These are phyloP conservation scores for Brachyhypopomus gauderio DNA, from an alignment of 2,113 vertebrate genomes.

Conservation along the genomic window DNA sequence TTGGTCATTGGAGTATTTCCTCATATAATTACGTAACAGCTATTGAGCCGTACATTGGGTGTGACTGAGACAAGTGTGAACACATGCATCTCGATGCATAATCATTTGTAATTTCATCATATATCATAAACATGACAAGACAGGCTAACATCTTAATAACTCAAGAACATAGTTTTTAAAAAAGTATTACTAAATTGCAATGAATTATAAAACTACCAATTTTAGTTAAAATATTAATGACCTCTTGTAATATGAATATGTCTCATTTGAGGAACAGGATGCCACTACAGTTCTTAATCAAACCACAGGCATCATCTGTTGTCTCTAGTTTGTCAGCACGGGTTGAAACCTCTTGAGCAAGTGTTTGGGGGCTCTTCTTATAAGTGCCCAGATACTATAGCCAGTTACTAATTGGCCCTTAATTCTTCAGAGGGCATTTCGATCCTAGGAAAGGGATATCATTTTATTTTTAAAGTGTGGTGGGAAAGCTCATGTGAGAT, in stretches of 20 bases:
- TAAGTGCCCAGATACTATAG: constrained; percentile 32
- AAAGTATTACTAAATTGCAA: neutral
- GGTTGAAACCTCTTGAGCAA: neutral
- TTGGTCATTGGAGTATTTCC: constrained; percentile 31
- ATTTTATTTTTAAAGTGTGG: constrained; percentile 41
- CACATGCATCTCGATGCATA: neutral
- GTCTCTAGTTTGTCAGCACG: constrained; percentile 26
- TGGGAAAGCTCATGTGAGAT: constrained; percentile 31
- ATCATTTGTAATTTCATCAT: neutral
- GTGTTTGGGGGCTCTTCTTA: constrained; percentile 4
- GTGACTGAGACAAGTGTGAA: neutral
- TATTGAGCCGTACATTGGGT: neutral
- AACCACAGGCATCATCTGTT: constrained; percentile 16
- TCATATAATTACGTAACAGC: constrained; percentile 46
- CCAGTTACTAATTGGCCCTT: constrained; percentile 32
- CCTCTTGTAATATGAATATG: no score
- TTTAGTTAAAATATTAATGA: no score
- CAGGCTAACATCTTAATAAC: neutral
- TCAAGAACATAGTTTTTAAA: neutral
- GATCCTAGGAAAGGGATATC: neutral
- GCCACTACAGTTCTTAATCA: no score
- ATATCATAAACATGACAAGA: neutral
- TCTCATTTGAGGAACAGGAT: no score
- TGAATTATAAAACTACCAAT: neutral
- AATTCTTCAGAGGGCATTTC: constrained; percentile 29